Evolutionary conservation across 2,888 invertebrate species (phyloP).

Genomic region (Drosophila ustulata): DNA sequence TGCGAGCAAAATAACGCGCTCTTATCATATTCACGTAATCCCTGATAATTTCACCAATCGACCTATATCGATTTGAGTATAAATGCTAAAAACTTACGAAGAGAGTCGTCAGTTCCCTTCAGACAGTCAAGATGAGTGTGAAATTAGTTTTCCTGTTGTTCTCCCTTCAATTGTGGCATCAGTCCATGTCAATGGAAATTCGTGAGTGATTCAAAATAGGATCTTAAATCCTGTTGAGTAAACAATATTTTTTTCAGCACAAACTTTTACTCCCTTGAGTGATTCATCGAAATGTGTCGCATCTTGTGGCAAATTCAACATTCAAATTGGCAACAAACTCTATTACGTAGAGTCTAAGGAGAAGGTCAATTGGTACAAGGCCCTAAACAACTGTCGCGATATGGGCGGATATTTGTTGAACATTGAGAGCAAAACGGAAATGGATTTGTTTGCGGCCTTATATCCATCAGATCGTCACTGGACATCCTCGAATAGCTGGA

Average conservation of each 20-base stretch:
- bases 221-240: neutral
- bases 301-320: neutral
- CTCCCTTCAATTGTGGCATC: neutral
- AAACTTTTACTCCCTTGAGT: neutral
- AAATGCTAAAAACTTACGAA: neutral
- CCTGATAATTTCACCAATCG: neutral
- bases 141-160: neutral
- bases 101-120: neutral
- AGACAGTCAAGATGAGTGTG: neutral
- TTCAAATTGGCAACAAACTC: neutral
- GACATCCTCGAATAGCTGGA: neutral
- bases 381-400: neutral
- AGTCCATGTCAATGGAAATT: neutral
- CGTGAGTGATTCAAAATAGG: neutral
- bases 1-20: neutral
- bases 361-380: neutral
- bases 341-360: neutral
- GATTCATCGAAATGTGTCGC: neutral
- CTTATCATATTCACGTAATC: neutral
- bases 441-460: neutral
- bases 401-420: constrained; percentile 4
- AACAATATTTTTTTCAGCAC: neutral
- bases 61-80: neutral
- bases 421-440: neutral
- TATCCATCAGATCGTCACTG: neutral